Base-by-base conservation (phyloP, 2,113 vertebrate species). In the Hemiprocne comata region DNA sequence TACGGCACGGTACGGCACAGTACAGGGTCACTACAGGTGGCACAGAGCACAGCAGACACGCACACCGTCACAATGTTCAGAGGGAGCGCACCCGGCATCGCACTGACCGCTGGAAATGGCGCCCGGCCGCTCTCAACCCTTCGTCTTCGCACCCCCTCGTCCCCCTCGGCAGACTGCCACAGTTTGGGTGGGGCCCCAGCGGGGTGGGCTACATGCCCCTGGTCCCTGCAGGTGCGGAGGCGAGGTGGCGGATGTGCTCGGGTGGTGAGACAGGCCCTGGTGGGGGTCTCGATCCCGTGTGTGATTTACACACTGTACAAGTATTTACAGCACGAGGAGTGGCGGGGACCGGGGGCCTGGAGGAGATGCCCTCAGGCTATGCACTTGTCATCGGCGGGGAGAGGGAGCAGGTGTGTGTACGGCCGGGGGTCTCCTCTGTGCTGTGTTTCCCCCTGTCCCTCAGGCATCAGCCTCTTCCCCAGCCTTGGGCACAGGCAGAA, bases 21-120 rank as follows among this genome's bases (percentile, higher is more conserved):
- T 73, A 96, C 91, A 16, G 98, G 98, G 98, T 98, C 99, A 99
- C 98, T 99, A 98, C 98, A 97, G 98, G 98, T 98, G 98, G 99
- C 98, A 99, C 99, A 98, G 98, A 98, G 98, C 98, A 99, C 98
- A 98, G 97, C 98, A 98, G 99, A 99, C 98, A 97, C 98, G 98
- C 98, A 99, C 98, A 98, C 98, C 96, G 97, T 99, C 98, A 99
- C 99, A 98, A 99, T 99, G 98, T 98, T 99, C 98, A 98, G 98
- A 98, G 98, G 98, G 98, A 98, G 98, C 98, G 98, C 98, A 96
- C 94, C 98, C 98, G 97, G 98, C 99, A 98, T 98, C 98, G 98
- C 98, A 98, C 98, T 98, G 98, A 98, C 98, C 98, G 98, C 98
- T 98, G 98, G 98, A 98, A 98, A 98, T 95, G 92, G 98, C 86